A percentile compares a stretch with the other conserved stretches of the same genome.
These are phyloP conservation scores for Pheosia gnoma DNA, from an alignment of 2,888 invertebrate species.

Conservation along the genomic window DNA sequence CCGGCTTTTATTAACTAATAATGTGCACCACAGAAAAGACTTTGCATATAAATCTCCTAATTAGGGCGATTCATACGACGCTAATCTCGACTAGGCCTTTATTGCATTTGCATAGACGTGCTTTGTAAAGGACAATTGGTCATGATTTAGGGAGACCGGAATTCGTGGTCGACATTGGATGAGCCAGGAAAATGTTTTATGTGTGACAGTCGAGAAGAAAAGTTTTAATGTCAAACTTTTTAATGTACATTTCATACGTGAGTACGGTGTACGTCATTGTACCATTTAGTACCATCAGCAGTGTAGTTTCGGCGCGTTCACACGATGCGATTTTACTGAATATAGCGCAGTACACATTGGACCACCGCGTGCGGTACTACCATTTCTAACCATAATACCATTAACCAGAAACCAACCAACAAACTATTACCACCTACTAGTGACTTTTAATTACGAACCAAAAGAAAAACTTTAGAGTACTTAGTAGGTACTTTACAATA, in stretches of 20 bases:
- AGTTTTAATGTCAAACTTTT: conserved; percentile 7
- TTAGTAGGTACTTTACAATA: not conserved
- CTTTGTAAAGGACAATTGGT: conserved; percentile 67
- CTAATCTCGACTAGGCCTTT: conserved; percentile 74
- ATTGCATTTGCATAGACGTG: conserved; percentile 69
- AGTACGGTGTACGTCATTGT: too few relatives aligned
- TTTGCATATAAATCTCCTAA: conserved; percentile 84
- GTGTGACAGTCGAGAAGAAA: conserved; percentile 13
- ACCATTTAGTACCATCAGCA: too few relatives aligned
- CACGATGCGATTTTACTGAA: too few relatives aligned
- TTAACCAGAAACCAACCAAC: too few relatives aligned
- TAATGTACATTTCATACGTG: not conserved
- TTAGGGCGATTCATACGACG: conserved; percentile 73
- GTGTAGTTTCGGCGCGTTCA: too few relatives aligned
- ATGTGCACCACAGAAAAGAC: conserved; percentile 77
- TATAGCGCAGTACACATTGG: too few relatives aligned
- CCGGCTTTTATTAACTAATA: conserved; percentile 75
- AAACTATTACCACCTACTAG: too few relatives aligned
- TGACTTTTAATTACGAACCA: too few relatives aligned
- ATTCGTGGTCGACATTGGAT: conserved; percentile 35
- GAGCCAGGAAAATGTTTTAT: conserved; percentile 28
- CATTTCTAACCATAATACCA: too few relatives aligned
- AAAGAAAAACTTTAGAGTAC: too few relatives aligned
- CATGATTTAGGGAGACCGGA: conserved; percentile 74
- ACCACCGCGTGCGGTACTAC: too few relatives aligned